These are phyloP conservation scores for Drosophila prostipennis DNA, from an alignment of 2,888 invertebrate genomes.

Conservation along the genomic window DNA sequence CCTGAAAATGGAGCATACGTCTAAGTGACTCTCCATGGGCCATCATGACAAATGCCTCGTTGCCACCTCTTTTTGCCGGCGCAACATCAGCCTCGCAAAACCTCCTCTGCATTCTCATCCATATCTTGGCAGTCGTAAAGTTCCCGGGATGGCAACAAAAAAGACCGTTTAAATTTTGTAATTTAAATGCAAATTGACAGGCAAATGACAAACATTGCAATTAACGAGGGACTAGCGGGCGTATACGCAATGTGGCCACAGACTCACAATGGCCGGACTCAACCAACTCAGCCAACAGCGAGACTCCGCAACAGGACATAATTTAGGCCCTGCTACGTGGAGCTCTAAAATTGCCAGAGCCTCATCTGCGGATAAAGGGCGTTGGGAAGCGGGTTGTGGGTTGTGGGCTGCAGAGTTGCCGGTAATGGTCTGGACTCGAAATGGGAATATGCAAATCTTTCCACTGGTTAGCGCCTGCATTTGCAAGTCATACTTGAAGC, in stretches of 20 bases:
- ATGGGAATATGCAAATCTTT: slow-evolving; percentile 48
- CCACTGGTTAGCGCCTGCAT: slow-evolving; percentile 47
- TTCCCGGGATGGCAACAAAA: slow-evolving; percentile 38
- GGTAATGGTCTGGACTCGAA: slow-evolving; percentile 33
- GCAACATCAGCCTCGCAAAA: not conserved
- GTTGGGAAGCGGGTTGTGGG: not conserved
- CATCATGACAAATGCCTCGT: slow-evolving; percentile 55
- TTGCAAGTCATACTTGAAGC: slow-evolving; percentile 45
- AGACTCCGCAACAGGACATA: slow-evolving; percentile 42
- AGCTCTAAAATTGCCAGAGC: slow-evolving; percentile 27
- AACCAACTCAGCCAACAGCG: slow-evolving; percentile 22
- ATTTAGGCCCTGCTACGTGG: slow-evolving; percentile 44
- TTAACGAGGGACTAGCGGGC: slow-evolving; percentile 75
- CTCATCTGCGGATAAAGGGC: slow-evolving; percentile 14
- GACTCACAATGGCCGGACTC: slow-evolving; percentile 30
- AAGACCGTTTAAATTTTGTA: slow-evolving; percentile 75
- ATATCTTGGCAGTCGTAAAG: slow-evolving; percentile 45
- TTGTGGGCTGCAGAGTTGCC: too few species aligned
- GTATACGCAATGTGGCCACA: slow-evolving; percentile 61
- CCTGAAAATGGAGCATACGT: slow-evolving; percentile 38
- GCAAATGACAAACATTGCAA: slow-evolving; percentile 78
- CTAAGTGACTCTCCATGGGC: slow-evolving; percentile 46
- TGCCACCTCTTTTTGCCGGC: slow-evolving; percentile 30
- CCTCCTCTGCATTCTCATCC: slow-evolving; percentile 9
- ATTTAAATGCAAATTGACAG: slow-evolving; percentile 81